phyloP scores from a whole-genome alignment of 2,888 invertebrate species.

The Cephus nigrinus region DNA sequence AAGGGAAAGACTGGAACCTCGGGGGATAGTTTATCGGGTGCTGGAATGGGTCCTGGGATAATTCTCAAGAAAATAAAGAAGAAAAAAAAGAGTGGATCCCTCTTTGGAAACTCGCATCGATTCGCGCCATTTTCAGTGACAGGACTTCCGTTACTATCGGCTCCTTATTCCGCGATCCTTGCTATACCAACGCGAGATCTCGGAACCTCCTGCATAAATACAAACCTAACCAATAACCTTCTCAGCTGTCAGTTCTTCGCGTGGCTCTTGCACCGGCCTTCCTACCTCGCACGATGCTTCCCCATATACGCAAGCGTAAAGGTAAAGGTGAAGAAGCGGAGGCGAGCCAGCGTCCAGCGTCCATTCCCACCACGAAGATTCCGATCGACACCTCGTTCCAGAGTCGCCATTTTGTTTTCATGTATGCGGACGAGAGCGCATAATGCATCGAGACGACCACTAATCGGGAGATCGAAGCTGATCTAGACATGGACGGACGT shows the following conservation, averaged over 20 bases:
- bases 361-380: background rate
- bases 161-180: background rate
- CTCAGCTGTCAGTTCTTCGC: background rate
- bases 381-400: constrained; percentile 5
- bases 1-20: background rate
- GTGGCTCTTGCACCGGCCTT: background rate
- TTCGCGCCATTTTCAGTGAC: background rate
- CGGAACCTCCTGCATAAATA: background rate
- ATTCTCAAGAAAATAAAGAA: background rate
- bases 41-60: background rate
- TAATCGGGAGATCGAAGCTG: constrained; percentile 3
- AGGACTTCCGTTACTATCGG: background rate
- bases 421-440: background rate
- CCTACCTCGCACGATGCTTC: background rate
- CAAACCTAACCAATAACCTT: background rate
- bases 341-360: background rate
- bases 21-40: background rate
- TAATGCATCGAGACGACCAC: constrained; percentile 3
- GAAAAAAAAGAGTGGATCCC: background rate
- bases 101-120: background rate
- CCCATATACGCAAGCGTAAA: background rate
- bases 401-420: constrained; percentile 7
- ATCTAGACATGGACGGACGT: background rate
- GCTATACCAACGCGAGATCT: background rate
- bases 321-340: background rate